phyloP scores from a whole-genome alignment of 1,140 invertebrate species.

The Leptinotarsa undecemlineata region DNA sequence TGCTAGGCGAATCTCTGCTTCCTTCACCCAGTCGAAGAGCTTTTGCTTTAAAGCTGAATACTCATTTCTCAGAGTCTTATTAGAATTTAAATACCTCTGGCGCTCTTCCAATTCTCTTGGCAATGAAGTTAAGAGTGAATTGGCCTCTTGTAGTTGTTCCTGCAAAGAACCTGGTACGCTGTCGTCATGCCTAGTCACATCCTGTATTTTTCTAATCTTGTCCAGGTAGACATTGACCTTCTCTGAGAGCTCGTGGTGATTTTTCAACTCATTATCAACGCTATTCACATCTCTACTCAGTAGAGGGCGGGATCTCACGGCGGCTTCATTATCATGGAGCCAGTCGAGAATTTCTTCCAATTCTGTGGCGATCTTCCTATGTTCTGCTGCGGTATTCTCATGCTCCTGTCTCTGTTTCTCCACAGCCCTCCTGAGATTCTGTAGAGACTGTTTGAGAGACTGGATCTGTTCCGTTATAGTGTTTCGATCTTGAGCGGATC shows the following conservation, averaged over 20 bases:
- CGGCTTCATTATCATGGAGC: slow-evolving; percentile 82
- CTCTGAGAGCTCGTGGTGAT: slow-evolving; percentile 72
- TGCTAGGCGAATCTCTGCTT: slow-evolving; percentile 77
- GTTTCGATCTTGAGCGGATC: slow-evolving; percentile 82
- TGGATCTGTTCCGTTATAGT: slow-evolving; percentile 86
- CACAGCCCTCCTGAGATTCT: slow-evolving; percentile 76
- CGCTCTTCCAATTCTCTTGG: slow-evolving; percentile 80
- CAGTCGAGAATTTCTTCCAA: slow-evolving; percentile 81
- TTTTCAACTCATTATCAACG: slow-evolving; percentile 79
- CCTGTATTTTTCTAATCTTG: slow-evolving; percentile 69
- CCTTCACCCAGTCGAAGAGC: slow-evolving; percentile 82
- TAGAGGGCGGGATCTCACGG: slow-evolving; percentile 79
- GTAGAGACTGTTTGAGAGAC: slow-evolving; percentile 81
- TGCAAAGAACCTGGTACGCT: slow-evolving; percentile 75
- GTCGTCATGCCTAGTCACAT: slow-evolving; percentile 72
- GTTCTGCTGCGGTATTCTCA: slow-evolving; percentile 83
- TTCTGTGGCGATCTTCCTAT: slow-evolving; percentile 78
- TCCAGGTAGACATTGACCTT: slow-evolving; percentile 74
- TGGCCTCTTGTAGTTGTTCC: slow-evolving; percentile 82
- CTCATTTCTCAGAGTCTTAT: slow-evolving; percentile 76
- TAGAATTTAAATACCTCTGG: slow-evolving; percentile 77
- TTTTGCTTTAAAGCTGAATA: slow-evolving; percentile 74
- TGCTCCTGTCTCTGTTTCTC: slow-evolving; percentile 85
- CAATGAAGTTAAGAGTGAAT: slow-evolving; percentile 73
- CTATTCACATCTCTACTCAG: slow-evolving; percentile 77